These are phyloP conservation scores for Cacatua alba DNA, from an alignment of 2,113 vertebrate species.

Conservation along the genomic window DNA sequence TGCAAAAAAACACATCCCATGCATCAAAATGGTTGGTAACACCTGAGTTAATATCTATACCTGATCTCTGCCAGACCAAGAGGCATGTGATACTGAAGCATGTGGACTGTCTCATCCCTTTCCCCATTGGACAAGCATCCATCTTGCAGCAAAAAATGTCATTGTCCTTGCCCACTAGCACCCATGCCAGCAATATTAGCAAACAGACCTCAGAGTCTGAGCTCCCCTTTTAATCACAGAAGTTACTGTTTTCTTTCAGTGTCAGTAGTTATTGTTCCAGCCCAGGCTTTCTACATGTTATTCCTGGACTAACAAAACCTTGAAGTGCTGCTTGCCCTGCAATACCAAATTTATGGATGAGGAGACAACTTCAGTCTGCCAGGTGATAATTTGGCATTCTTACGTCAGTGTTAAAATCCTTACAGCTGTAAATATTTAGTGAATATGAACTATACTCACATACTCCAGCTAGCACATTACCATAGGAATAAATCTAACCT, in stretches of 20 bases:
- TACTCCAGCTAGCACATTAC: constrained; percentile 16
- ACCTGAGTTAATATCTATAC: background rate
- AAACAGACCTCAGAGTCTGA: background rate
- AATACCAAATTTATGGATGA: constrained; percentile 49
- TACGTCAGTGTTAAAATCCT: constrained; percentile 30
- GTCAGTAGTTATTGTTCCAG: background rate
- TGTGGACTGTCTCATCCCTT: background rate
- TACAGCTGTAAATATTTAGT: constrained; percentile 58
- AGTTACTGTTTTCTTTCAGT: background rate
- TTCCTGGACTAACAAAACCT: background rate
- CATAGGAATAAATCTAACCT: constrained; percentile 29
- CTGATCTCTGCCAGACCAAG: background rate
- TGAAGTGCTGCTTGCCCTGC: constrained; percentile 1
- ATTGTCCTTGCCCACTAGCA: background rate
- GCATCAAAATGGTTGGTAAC: background rate
- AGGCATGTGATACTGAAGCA: background rate
- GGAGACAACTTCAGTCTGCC: constrained; percentile 51
- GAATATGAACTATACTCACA: background rate
- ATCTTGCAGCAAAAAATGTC: background rate
- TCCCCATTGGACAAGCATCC: constrained; percentile 23
- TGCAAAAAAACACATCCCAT: background rate
- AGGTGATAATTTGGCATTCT: constrained; percentile 62
- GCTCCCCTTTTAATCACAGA: background rate
- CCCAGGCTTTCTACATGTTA: background rate
- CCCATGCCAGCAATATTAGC: constrained; percentile 36